Base-by-base conservation (phyloP, 2,113 vertebrate species). In the Phalacrocorax brasilianus region DNA sequence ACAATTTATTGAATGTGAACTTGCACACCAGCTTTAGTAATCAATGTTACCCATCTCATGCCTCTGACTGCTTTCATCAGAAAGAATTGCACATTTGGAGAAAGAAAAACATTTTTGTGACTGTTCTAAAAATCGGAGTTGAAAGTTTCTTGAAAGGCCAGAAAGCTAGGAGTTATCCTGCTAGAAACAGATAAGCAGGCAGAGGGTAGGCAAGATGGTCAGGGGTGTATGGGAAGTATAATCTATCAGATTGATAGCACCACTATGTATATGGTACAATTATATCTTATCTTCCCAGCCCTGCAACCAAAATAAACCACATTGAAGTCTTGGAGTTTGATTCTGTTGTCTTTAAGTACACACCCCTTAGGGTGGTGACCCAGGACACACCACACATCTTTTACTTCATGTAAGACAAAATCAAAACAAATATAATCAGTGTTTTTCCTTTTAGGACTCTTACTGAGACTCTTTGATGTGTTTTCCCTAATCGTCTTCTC, bases 231-330 rank as follows among this genome's bases (percentile, higher is more conserved):
- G 56, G 70, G 62, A 89, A 96, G 83, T 56, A 75, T 58, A 95
- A 88, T 95, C 91, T 86, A 92, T 96, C 84, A 96, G 81, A 72
- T 14, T 91, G 91, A 96, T 91, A 89, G 78, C 92, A 94, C 92
- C 88, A 88, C 87, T 71, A 53, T 88, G 94, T 91, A 84, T 94
- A 85, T 56, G 88, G 89, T 28, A 96, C 94, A 95, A 90, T 88
- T 81, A 63, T 91, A 94, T 97, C 97, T 97, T 97, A 97, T 97
- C 94, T 96, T 63, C 62, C 89, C 95, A 93, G 96, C 87, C 91
- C 79, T 81, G 82, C 78, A 97, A 97, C 96, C 96, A 95, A 97
- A 97, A 97, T 93, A 96, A 96, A 96, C 96, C 93, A 88, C 93
- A 58, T 9, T 4, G 61, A 93, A 95, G 85, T 68, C 93, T 78